phyloP scores from a whole-genome alignment of 2,888 invertebrate species.

The Agriopis leucophaearia region DNA sequence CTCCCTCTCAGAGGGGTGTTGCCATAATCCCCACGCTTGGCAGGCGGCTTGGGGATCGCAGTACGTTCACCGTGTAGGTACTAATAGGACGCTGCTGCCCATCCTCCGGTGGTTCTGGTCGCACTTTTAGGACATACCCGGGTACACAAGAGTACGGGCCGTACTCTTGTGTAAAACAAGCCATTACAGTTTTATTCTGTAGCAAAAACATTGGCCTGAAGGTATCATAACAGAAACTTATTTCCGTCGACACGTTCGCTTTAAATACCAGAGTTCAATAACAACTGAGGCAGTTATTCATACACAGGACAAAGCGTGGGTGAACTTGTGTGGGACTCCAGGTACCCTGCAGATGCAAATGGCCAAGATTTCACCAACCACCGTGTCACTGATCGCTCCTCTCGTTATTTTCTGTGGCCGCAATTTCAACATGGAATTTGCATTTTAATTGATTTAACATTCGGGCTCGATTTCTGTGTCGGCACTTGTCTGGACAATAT shows the following conservation, averaged over 20 bases:
- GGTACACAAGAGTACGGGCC: too few species aligned
- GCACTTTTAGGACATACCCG: too few species aligned
- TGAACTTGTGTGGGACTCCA: slow-evolving; percentile 63
- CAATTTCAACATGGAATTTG: slow-evolving; percentile 68
- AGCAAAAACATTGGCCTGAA: slow-evolving; percentile 31
- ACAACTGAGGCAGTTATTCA: slow-evolving; percentile 55
- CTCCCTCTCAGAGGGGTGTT: too few species aligned
- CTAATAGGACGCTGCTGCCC: too few species aligned
- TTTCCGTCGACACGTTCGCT: slow-evolving; percentile 40
- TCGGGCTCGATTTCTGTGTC: slow-evolving; percentile 46
- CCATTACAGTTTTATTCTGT: slow-evolving; percentile 32
- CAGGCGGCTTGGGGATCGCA: too few species aligned
- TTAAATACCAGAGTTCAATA: slow-evolving; percentile 52
- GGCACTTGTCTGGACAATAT: not conserved
- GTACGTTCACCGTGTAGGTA: too few species aligned
- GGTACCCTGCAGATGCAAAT: slow-evolving; percentile 64
- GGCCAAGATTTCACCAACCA: slow-evolving; percentile 64
- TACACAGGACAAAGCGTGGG: slow-evolving; percentile 60
- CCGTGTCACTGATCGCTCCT: slow-evolving; percentile 51
- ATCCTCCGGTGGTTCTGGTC: too few species aligned
- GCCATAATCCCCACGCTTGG: too few species aligned
- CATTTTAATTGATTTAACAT: slow-evolving; percentile 69
- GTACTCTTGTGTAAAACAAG: slow-evolving; percentile 11
- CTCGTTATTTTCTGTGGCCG: slow-evolving; percentile 58
- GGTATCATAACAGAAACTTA: slow-evolving; percentile 38